Evolutionary conservation across 2,797 vertebrate species (phyloP), one percentile per base, ranked within the genome.

Genomic region (Remorina albescens): DNA sequence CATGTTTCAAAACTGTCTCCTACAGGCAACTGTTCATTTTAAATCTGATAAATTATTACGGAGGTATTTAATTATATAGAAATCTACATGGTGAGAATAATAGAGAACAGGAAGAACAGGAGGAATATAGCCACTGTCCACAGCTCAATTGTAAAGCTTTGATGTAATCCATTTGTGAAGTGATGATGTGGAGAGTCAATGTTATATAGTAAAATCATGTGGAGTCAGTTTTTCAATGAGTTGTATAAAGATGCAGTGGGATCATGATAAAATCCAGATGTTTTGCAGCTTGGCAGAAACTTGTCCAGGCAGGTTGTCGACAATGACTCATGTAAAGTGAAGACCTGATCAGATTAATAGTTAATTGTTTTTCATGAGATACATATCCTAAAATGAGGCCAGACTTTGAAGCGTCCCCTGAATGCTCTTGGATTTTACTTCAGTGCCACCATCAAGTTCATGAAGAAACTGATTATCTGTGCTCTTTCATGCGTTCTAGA

Each of bases 21-120:
- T 58, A 30, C 56, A 62, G 30, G 25, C 21, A 44, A 19, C 46
- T 59, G 51, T 80, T 57, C 28, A 30, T 12, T 71, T n/a, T 7
- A 61, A 68, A 57, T 80, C 34, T 36, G 56, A 64, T 71, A 6
- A 74, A 70, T 55, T 72, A 65, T 78, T 61, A 30, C 65, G 19
- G 36, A 64, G 67, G 41, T 71, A 49, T 76, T 80, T 53, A 65
- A 72, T 74, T 68, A 54, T 73, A 68, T 49, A 68, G 28, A 74
- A 57, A 51, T 71, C 12, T 67, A 23, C 60, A 72, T 50, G 39
- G 11, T 19, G 59, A 59, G 56, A 16, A 56, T 55, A 50, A 15
- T 9, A 30, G 8, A 19, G 8, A 47, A 69, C 15, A 34, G n/a
- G n/a, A 60, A 54, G 39, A 16, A 54, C 10, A n/a, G 9, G 34